Evolutionary conservation across 1,140 invertebrate species (phyloP), one percentile per base, ranked within the genome.

Genomic region (Dysdera silvatica): DNA sequence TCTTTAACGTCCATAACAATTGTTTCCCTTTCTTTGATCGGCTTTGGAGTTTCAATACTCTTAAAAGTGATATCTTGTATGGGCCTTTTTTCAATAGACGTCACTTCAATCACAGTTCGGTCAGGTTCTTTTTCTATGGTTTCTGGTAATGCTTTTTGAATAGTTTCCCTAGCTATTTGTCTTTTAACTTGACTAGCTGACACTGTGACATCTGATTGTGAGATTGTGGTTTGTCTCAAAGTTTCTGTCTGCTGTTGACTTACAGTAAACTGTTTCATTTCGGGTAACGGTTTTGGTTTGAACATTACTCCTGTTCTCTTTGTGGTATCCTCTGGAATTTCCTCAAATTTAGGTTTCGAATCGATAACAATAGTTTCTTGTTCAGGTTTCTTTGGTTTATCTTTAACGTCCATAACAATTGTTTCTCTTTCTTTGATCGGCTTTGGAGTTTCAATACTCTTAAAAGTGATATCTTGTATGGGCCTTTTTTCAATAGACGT

Each of bases 161-260:
- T 54, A 45, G 45, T 65, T 60, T 52, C 43, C n/a, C 40, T 66
- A 31, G 67, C 57, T 14, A 52, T 78, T 43, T 55, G 33, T 49
- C 33, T n/a, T n/a, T n/a, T n/a, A n/a, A n/a, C n/a, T n/a, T n/a
- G n/a, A n/a, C n/a, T n/a, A n/a, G n/a, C n/a, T n/a, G n/a, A n/a
- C n/a, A n/a, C n/a, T n/a, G n/a, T n/a, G n/a, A n/a, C n/a, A n/a
- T n/a, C n/a, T n/a, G n/a, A n/a, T n/a, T n/a, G n/a, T n/a, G n/a
- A n/a, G n/a, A n/a, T n/a, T n/a, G n/a, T n/a, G n/a, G n/a, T n/a
- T n/a, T n/a, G n/a, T n/a, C n/a, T n/a, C n/a, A n/a, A n/a, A n/a
- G n/a, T n/a, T n/a, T n/a, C n/a, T n/a, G n/a, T n/a, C n/a, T n/a
- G n/a, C n/a, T n/a, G n/a, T n/a, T n/a, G n/a, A n/a, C n/a, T n/a